A percentile compares a stretch with the other conserved stretches of the same genome.
Conservation (phyloP, 1,140 invertebrate species). For the Brachionus koreanus region DNA sequence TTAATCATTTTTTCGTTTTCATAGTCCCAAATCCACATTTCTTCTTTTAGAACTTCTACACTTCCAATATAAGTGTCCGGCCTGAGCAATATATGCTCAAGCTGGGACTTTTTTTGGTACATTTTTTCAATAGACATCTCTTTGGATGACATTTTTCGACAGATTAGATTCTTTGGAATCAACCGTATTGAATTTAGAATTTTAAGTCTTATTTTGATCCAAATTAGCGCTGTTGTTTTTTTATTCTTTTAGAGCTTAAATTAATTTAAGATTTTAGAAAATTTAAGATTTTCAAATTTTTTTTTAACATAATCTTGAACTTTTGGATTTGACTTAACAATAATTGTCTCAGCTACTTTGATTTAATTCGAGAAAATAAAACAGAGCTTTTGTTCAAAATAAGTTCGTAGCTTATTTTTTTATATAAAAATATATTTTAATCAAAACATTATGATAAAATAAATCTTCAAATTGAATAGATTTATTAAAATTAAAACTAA, state of each 20-base stretch:
- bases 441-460: too few relatives aligned
- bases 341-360: background rate
- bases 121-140: conserved; percentile 78
- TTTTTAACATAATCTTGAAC: background rate
- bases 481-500: background rate
- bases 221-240: background rate
- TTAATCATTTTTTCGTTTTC: conserved; percentile 73
- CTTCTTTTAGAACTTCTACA: conserved; percentile 70
- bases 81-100: conserved; percentile 95
- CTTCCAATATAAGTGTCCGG: conserved; percentile 98
- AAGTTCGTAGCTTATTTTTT: too few relatives aligned
- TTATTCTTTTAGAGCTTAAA: background rate
- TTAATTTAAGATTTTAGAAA: background rate
- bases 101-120: conserved; percentile 96
- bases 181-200: background rate
- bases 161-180: background rate
- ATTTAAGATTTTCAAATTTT: conserved; percentile 6
- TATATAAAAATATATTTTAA: too few relatives aligned
- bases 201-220: background rate
- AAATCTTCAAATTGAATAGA: too few relatives aligned
- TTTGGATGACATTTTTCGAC: conserved; percentile 5
- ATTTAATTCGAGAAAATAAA: too few relatives aligned
- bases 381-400: too few relatives aligned
- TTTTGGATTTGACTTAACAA: background rate
- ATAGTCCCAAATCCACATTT: conserved; percentile 90